Conservation (phyloP, 2,113 vertebrate genomes). For the Campylorhamphus procurvoides region DNA sequence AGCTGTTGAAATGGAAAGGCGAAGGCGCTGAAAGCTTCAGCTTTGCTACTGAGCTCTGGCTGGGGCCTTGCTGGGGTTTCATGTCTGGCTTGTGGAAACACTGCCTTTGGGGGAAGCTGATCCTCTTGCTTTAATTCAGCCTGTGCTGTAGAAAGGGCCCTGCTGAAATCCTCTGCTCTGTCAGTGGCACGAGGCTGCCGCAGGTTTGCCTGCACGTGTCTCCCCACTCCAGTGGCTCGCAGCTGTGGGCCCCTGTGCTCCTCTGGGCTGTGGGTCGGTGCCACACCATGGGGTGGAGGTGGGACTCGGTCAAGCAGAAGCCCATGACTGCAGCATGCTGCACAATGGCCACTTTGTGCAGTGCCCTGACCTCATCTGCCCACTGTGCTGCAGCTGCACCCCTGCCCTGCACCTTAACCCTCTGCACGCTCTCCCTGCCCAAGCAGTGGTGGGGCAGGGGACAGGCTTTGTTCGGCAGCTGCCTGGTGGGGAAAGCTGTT, state of each 20-base stretch:
- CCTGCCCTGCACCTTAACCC: neutral
- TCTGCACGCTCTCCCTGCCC: fast-evolving
- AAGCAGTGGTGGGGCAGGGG: neutral
- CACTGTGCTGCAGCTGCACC: neutral
- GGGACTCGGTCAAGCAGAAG: neutral
- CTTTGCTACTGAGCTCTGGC: neutral
- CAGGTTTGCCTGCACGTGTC: neutral
- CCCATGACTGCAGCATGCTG: neutral
- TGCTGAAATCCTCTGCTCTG: fast-evolving
- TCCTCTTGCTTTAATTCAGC: neutral
- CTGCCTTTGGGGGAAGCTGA: fast-evolving
- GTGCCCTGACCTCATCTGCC: neutral
- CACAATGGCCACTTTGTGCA: slow-evolving; percentile 37
- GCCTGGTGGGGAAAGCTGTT: neutral
- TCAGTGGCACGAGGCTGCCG: fast-evolving
- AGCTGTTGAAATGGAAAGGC: neutral
- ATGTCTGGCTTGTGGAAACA: neutral
- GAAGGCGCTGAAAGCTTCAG: neutral
- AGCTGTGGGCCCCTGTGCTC: neutral
- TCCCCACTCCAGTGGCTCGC: too few species aligned
- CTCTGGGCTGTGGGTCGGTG: neutral
- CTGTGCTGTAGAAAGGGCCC: neutral
- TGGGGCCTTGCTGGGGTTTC: neutral
- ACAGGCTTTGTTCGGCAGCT: neutral
- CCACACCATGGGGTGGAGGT: fast-evolving